Evolutionary conservation across 2,797 vertebrate genomes (phyloP).

Genomic region (Phataginus tricuspis): DNA sequence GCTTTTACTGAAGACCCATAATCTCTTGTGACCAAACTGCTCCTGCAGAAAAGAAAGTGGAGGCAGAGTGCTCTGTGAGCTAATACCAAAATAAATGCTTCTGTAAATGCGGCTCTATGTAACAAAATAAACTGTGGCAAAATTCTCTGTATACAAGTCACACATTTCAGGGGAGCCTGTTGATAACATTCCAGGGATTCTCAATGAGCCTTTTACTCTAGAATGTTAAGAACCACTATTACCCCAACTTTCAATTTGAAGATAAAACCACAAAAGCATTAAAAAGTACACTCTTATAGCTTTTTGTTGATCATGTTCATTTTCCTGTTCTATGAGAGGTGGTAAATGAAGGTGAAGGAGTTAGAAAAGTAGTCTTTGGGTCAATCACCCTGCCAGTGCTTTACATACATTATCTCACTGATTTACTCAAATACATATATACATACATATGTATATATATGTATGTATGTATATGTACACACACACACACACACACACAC

Average conservation of each 20-base stretch:
- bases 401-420: not conserved
- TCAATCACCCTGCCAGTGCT: not conserved
- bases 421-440: no score
- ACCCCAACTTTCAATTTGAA: not conserved
- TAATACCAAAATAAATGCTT: not conserved
- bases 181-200: not conserved
- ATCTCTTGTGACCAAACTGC: not conserved
- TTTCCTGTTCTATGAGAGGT: not conserved
- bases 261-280: not conserved
- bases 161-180: not conserved
- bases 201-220: not conserved
- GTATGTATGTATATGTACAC: no score
- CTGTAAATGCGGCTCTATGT: not conserved
- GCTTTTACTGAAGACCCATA: not conserved
- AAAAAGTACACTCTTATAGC: not conserved
- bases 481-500: no score
- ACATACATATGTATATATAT: no score
- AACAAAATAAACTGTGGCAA: not conserved
- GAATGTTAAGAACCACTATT: not conserved
- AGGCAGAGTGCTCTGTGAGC: not conserved
- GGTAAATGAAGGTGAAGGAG: not conserved
- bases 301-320: not conserved
- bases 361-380: not conserved
- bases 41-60: not conserved
- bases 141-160: not conserved